These are phyloP conservation scores for Poeciliopsis turneri DNA, from an alignment of 2,797 vertebrate species.

Conservation along the genomic window DNA sequence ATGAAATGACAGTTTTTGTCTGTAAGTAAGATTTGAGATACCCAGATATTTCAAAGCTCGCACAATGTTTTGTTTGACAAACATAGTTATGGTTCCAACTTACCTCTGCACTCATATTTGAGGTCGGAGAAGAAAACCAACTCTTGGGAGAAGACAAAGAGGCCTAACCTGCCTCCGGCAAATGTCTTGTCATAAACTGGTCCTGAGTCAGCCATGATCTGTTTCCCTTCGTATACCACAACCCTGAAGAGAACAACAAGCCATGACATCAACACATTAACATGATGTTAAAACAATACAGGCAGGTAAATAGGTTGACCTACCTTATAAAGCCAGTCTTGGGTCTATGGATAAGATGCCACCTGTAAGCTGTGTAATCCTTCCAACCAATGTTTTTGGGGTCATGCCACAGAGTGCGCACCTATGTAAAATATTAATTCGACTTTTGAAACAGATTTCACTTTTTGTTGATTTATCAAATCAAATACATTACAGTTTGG, in stretches of 20 bases:
- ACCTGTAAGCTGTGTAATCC: constrained; percentile 98
- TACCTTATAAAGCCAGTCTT: constrained; percentile 98
- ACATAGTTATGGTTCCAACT: constrained; percentile 53
- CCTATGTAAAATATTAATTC: constrained; percentile 74
- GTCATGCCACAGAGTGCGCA: constrained; percentile 96
- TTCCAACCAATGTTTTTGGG: constrained; percentile 98
- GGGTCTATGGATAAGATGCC: constrained; percentile 97
- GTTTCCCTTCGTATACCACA: constrained; percentile 96
- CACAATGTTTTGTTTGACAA: neutral
- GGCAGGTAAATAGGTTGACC: constrained; percentile 12
- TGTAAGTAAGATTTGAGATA: neutral
- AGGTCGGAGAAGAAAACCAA: constrained; percentile 99
- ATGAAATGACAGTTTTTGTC: neutral
- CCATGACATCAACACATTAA: neutral
- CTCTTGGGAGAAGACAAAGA: constrained; percentile 99
- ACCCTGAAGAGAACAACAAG: constrained; percentile 81
- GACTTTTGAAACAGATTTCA: constrained; percentile 13
- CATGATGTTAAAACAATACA: neutral
- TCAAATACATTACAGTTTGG: neutral
- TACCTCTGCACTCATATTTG: constrained; percentile 98
- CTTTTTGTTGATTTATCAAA: neutral
- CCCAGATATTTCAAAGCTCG: neutral
- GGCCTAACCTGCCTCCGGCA: constrained; percentile 92
- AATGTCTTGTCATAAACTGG: constrained; percentile 95
- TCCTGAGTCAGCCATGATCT: constrained; percentile 98